A percentile compares a stretch with the other conserved stretches of the same genome.
Evolutionary conservation across 2,888 invertebrate species (phyloP).

Genomic region (Camponotus fellah): DNA sequence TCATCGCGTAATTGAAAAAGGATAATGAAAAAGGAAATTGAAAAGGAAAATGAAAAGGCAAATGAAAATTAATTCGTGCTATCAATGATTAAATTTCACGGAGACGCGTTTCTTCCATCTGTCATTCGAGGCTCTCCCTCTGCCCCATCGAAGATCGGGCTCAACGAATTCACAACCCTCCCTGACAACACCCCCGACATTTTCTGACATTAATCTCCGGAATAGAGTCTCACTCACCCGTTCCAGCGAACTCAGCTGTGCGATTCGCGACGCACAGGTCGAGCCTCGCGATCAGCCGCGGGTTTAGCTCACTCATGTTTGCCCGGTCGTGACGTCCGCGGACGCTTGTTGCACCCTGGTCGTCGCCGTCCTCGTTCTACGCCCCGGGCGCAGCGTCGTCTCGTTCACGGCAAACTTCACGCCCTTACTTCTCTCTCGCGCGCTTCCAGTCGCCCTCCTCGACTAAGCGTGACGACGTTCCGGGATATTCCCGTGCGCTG

Average conservation of each 20-base stretch:
- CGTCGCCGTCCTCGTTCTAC: constrained; percentile 9
- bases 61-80: not conserved
- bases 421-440: not conserved
- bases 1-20: not conserved
- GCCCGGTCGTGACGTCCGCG: constrained; percentile 68
- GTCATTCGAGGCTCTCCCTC: not conserved
- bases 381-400: not conserved
- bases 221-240: constrained; percentile 59
- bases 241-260: constrained; percentile 56
- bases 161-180: not conserved
- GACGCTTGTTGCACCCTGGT: constrained; percentile 71
- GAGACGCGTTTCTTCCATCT: not conserved
- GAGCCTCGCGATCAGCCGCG: constrained; percentile 26
- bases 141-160: constrained; percentile 2
- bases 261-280: constrained; percentile 54
- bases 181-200: not conserved
- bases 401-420: not conserved
- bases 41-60: not conserved
- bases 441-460: not conserved
- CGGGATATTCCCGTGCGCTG: not conserved
- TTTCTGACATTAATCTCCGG: not conserved
- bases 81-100: not conserved
- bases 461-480: not conserved
- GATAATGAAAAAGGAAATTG: not conserved
- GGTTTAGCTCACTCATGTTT: constrained; percentile 67